Percentiles rank a stretch among this genome's conserved stretches.
Conservation (phyloP, 2,797 vertebrate genomes). For the Acanthiza pusilla region DNA sequence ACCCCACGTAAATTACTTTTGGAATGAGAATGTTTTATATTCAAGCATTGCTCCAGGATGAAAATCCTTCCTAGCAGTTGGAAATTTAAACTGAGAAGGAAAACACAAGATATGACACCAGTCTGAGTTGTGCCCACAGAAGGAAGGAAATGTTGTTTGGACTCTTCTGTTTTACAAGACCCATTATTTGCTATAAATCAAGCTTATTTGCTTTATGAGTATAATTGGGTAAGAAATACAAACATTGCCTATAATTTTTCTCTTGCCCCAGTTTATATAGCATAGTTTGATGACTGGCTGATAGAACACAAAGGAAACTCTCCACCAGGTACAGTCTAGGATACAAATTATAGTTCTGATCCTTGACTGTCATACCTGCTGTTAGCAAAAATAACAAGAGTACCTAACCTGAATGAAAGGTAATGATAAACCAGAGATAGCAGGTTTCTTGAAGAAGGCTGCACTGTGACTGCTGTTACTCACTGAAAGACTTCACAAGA, state of each 20-base stretch:
- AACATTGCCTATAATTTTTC: neutral
- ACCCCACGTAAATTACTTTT: conserved; percentile 13
- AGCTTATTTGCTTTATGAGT: neutral
- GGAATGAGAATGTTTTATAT: conserved; percentile 1
- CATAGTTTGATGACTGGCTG: neutral
- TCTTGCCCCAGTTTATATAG: neutral
- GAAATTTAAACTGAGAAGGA: neutral
- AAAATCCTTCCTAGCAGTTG: neutral
- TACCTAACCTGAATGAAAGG: neutral
- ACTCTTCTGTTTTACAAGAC: neutral
- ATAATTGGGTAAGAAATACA: neutral
- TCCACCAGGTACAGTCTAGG: neutral
- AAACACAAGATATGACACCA: neutral
- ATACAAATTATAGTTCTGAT: neutral
- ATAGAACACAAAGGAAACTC: neutral
- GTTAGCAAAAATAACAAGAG: neutral
- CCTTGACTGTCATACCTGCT: neutral
- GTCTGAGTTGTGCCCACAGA: neutral
- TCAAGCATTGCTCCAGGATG: neutral
- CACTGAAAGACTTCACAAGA: neutral
- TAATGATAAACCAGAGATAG: neutral
- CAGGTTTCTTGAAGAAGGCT: neutral
- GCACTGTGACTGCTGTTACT: neutral
- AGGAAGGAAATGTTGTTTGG: neutral
- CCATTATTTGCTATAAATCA: neutral